Evolutionary conservation across 2,113 vertebrate species (phyloP), one percentile per base, ranked within the genome.

Genomic region (Columba livia): DNA sequence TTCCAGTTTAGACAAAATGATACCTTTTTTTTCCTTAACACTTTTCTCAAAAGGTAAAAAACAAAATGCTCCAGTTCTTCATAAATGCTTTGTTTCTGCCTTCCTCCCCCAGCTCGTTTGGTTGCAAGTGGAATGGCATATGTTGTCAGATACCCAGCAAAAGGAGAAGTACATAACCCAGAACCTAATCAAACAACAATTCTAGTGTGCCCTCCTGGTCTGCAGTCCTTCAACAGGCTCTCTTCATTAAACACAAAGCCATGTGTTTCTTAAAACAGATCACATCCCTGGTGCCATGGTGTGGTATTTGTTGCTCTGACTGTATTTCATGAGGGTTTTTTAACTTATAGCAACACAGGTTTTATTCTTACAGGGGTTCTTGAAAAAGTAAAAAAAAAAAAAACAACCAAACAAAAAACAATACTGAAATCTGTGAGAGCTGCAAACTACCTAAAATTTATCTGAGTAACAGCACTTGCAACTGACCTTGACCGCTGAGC

Each of bases 141-240:
- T 51, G 32, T 92, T 93, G 88, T 92, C 72, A 91, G 78, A 83
- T 90, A 88, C 38, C 11, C 61, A 84, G 75, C 66, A 78, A 92
- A 86, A 94, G 51, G 51, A 89, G 62, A 90, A 88, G 79, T 80
- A 92, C 67, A 85, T 81, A 81, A 86, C 66, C 56, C 95, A 94
- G 94, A 94, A 81, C 73, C 85, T 90, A 95, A 97, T 95, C 95
- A 96, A 97, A 90, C 73, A 95, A 95, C 89, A 91, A 89, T 69
- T 88, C 91, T 71, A 85, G 42, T 75, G 73, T 95, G 77, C 73
- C 71, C 91, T 89, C 88, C 70, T 86, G 71, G 85, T 91, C 96
- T 93, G 84, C 92, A 95, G 58, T 82, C 79, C 83, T 91, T 95
- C 88, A 93, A 58, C 93, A 92, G 54, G 42, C 94, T 96, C 62